Conservation (phyloP, 1,140 invertebrate species). For the Drusus annulatus region DNA sequence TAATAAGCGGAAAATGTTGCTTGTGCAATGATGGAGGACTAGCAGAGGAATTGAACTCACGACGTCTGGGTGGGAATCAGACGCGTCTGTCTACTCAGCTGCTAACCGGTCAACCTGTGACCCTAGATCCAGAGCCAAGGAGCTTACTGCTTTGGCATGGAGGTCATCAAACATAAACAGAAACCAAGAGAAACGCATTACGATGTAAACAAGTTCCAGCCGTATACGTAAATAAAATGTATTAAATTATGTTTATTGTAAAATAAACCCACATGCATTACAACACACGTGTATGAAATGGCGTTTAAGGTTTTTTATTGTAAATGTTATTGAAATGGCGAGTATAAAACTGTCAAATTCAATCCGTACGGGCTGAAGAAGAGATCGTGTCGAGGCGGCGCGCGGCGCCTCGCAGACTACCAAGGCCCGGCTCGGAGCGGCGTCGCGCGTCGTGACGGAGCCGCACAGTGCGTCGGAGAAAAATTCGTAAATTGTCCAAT, state of each 20-base stretch:
- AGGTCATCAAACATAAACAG: too few relatives aligned
- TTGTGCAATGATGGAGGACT: too few relatives aligned
- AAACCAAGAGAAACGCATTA: background rate
- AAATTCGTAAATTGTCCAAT: too few relatives aligned
- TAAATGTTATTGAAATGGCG: constrained; percentile 28
- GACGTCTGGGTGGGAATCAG: too few relatives aligned
- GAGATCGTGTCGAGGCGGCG: background rate
- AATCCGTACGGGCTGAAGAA: background rate
- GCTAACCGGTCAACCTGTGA: too few relatives aligned
- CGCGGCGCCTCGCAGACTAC: background rate
- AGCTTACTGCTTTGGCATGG: too few relatives aligned
- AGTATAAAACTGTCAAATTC: constrained; percentile 29
- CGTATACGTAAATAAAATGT: constrained; percentile 1
- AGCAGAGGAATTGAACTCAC: too few relatives aligned
- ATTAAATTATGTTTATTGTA: constrained; percentile 7
- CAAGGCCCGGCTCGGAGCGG: background rate
- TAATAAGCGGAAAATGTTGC: too few relatives aligned
- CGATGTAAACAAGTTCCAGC: background rate
- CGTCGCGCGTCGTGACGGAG: background rate
- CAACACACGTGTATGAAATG: constrained; percentile 16
- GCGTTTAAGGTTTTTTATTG: constrained; percentile 21
- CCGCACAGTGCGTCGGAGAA: background rate
- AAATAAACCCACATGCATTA: constrained; percentile 25
- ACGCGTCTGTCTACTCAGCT: too few relatives aligned
- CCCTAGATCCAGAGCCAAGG: too few relatives aligned